Conservation (phyloP, 2,797 vertebrate genomes). For the Enteromius trimaculatus region DNA sequence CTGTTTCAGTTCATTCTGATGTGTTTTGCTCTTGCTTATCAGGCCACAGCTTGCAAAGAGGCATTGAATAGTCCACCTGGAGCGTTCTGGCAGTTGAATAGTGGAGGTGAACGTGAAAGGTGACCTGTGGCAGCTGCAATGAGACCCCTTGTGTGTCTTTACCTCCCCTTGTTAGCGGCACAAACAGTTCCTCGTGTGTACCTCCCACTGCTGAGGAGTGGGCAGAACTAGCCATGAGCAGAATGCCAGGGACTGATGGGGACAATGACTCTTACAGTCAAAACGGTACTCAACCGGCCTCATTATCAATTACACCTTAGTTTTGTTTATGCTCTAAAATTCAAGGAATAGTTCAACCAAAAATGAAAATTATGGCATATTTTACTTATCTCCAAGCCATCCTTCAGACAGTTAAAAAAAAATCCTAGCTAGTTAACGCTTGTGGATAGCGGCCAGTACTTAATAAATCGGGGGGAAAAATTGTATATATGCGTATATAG, state of each 20-base stretch:
- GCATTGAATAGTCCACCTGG: background rate
- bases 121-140: slow-evolving; percentile 47
- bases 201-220: slow-evolving; percentile 56
- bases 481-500: too few species aligned
- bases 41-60: slow-evolving; percentile 19
- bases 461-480: too few species aligned
- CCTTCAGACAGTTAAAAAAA: too few species aligned
- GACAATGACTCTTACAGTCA: slow-evolving; percentile 38
- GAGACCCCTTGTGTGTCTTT: slow-evolving; percentile 52
- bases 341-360: background rate
- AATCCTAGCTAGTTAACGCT: too few species aligned
- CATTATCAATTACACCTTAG: background rate
- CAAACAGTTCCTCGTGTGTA: slow-evolving; percentile 58
- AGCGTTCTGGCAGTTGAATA: slow-evolving; percentile 34
- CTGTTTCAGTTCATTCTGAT: slow-evolving; percentile 12
- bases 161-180: slow-evolving; percentile 57
- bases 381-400: too few species aligned
- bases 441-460: too few species aligned
- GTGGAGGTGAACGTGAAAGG: slow-evolving; percentile 40
- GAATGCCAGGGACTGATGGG: slow-evolving; percentile 53
- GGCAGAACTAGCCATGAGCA: slow-evolving; percentile 57
- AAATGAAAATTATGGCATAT: too few species aligned
- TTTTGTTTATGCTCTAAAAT: background rate
- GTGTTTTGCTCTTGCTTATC: background rate
- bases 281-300: background rate